Evolutionary conservation across 1,140 invertebrate species (phyloP).

Genomic region (Scylla paramamosain): DNA sequence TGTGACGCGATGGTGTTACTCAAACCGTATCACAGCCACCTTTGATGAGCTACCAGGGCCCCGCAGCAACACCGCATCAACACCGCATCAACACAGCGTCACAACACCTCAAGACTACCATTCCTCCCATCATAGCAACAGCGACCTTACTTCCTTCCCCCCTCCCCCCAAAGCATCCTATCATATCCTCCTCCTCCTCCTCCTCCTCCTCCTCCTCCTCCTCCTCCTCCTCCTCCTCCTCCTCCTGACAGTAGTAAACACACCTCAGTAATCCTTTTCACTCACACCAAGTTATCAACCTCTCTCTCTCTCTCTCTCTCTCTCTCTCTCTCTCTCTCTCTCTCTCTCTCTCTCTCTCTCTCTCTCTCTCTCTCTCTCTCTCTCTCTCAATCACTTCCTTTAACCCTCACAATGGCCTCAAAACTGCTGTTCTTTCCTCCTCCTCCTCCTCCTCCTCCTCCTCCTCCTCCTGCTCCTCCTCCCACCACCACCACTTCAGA

Average conservation of each 20-base stretch:
- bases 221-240: background rate
- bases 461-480: background rate
- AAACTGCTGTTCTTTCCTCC: background rate
- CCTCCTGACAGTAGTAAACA: too few species aligned
- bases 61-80: background rate
- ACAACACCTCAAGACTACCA: background rate
- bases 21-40: conserved; percentile 80
- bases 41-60: conserved; percentile 78
- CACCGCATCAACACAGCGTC: background rate
- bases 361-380: background rate
- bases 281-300: background rate
- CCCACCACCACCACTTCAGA: background rate
- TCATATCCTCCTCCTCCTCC: too few species aligned
- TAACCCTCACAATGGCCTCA: background rate
- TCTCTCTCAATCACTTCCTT: background rate
- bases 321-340: too few species aligned
- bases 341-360: background rate
- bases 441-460: background rate
- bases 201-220: background rate
- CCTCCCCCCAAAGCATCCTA: too few species aligned
- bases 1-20: conserved; percentile 78
- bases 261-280: too few species aligned
- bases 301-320: background rate
- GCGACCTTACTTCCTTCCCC: background rate
- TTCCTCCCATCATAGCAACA: background rate